Base-by-base conservation (phyloP, 2,797 vertebrate species). In the Rousettus madagascariensis region DNA sequence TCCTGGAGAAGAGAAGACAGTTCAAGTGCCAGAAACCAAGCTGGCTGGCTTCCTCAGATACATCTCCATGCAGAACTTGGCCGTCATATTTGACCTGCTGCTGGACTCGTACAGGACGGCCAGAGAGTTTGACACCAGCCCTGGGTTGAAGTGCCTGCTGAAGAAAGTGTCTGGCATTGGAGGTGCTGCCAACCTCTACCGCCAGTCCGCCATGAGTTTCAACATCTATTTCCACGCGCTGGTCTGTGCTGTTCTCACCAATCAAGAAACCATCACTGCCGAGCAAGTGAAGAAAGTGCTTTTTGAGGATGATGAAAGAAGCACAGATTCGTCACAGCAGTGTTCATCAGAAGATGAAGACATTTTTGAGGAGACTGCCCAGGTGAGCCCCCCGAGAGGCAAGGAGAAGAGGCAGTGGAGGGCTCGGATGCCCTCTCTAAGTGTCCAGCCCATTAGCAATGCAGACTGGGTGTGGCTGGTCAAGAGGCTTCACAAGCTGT, bases 151-250 rank as follows among this genome's bases (percentile, higher is more conserved):
- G 98, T 99, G 99, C 97, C 99, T 99, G 92, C 98, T 99, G 84
- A 99, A 99, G 98, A 99, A 99, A 95, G 99, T 99, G 96, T 99
- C 99, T 0, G 99, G 99, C 19, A 99, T 99, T 41, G 98, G 99
- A 0, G 99, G 99, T 22, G 99, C 99, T 0, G 99, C 99, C 68
- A 99, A 99, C 93, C 98, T 99, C 24, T 99, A 99, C 97, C 99
- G 99, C 41, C 99, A 99, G 97, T 99, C 99, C 0, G 99, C 99
- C 75, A 99, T 99, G 99, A 99, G 99, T 97, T 99, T 99, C 96
- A 99, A 99, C 97, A 99, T 99, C 38, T 99, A 99, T 96, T 99
- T 99, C 97, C 99, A 99, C 96, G 99, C 99, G 0, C 98, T 99
- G 97, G 97, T 99, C 69, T 99, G 99, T 16, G 99, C 99, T 1